These are phyloP conservation scores for Theonella swinhoei DNA, from an alignment of 37 sponge, comb jelly and placozoan species.

Conservation along the genomic window DNA sequence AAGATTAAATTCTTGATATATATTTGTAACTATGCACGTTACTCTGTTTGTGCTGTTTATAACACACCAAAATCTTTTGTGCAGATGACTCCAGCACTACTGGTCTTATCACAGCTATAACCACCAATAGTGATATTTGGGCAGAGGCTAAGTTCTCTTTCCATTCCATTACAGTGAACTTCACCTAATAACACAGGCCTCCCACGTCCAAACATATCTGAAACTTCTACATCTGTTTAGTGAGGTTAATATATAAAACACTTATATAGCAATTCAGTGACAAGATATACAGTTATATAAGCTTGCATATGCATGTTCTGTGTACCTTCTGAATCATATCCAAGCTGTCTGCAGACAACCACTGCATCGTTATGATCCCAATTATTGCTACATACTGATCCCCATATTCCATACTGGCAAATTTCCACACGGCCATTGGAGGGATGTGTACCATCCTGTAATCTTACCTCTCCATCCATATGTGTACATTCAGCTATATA, in stretches of 20 bases:
- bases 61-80: too few relatives aligned
- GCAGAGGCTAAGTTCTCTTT: background rate
- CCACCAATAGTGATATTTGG: background rate
- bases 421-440: background rate
- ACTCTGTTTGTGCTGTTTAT: too few relatives aligned
- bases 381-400: background rate
- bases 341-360: background rate
- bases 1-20: too few relatives aligned
- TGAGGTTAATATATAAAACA: too few relatives aligned
- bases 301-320: background rate
- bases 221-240: background rate
- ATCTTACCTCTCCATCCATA: background rate
- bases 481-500: background rate
- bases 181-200: background rate
- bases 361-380: background rate
- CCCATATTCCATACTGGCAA: background rate
- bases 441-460: background rate
- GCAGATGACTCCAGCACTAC: too few relatives aligned
- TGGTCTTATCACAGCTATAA: background rate
- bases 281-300: background rate
- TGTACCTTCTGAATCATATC: background rate
- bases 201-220: background rate
- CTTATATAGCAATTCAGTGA: too few relatives aligned
- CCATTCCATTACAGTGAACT: background rate
- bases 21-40: too few relatives aligned